Percentiles rank a stretch among this genome's conserved stretches.
Conservation (phyloP, 92 coral and sea anemone species). For the Epizoanthus rinbou region DNA sequence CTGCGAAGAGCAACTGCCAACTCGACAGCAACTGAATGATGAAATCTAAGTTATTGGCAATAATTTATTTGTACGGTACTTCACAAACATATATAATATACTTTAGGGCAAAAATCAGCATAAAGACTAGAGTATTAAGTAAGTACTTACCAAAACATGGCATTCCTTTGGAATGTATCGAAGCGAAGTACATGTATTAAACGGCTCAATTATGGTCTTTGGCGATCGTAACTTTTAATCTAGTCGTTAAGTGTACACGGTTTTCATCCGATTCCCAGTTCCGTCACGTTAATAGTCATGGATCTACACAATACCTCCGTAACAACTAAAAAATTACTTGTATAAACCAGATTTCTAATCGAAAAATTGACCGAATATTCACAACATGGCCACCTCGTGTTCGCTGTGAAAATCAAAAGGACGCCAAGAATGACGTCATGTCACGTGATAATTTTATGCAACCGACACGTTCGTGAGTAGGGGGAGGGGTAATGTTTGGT, state of each 20-base stretch:
- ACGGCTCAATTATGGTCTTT: background rate
- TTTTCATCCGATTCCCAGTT: constrained; percentile 10
- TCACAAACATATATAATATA: constrained; percentile 16
- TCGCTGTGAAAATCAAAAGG: constrained; percentile 6
- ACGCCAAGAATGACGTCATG: constrained; percentile 18
- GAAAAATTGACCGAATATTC: constrained; percentile 15
- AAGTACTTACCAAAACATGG: background rate
- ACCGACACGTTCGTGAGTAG: no score
- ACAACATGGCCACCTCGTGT: constrained; percentile 14
- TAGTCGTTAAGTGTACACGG: background rate
- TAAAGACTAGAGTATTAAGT: constrained; percentile 12
- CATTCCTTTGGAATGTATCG: no score
- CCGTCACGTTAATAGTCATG: background rate
- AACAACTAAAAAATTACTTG: background rate
- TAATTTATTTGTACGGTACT: constrained; percentile 18
- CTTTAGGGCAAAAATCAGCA: background rate
- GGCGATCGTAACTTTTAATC: background rate
- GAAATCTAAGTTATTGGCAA: constrained; percentile 12
- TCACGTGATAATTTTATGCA: constrained; percentile 15
- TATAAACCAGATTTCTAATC: constrained; percentile 10
- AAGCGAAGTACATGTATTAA: no score
- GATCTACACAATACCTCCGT: background rate
- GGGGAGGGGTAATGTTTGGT: no score
- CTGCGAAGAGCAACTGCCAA: constrained; percentile 17
- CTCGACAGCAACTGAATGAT: constrained; percentile 21